Conservation (phyloP, 2,888 invertebrate species). For the Cryptus armator region DNA sequence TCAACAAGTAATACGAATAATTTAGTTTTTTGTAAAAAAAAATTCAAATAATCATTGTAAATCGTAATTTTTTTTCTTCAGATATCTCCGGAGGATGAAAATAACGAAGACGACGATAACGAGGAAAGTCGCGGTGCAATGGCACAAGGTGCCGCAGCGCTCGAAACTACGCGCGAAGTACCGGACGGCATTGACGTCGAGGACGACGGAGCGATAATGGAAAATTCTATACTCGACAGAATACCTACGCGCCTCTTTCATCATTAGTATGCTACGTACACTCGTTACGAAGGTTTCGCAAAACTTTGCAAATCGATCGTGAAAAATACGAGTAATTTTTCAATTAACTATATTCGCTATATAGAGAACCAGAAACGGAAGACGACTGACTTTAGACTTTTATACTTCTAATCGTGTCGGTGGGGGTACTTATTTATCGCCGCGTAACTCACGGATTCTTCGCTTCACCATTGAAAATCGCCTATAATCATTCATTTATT, state of each 20-base stretch:
- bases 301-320: conserved; percentile 2
- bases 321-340: conserved; percentile 23
- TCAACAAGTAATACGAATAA: conserved; percentile 75
- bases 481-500: conserved; percentile 36
- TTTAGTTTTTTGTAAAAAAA: not conserved
- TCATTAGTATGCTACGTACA: conserved; percentile 52
- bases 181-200: conserved; percentile 68
- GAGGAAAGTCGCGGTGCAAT: conserved; percentile 71
- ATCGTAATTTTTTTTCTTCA: conserved; percentile 31
- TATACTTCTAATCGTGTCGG: conserved; percentile 43
- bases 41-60: not conserved
- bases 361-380: conserved; percentile 26
- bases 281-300: conserved; percentile 23
- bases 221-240: conserved; percentile 73
- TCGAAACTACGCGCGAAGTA: conserved; percentile 71
- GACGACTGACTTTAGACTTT: conserved; percentile 49
- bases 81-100: conserved; percentile 64
- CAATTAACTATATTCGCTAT: conserved; percentile 46
- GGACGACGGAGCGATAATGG: conserved; percentile 72
- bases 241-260: conserved; percentile 74
- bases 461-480: conserved; percentile 12
- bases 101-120: conserved; percentile 69
- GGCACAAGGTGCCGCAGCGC: conserved; percentile 65
- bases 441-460: conserved; percentile 11
- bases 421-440: conserved; percentile 19